A percentile compares a stretch with the other conserved stretches of the same genome.
phyloP scores from a whole-genome alignment of 2,113 vertebrate species.

The Antechinus stuartii region DNA sequence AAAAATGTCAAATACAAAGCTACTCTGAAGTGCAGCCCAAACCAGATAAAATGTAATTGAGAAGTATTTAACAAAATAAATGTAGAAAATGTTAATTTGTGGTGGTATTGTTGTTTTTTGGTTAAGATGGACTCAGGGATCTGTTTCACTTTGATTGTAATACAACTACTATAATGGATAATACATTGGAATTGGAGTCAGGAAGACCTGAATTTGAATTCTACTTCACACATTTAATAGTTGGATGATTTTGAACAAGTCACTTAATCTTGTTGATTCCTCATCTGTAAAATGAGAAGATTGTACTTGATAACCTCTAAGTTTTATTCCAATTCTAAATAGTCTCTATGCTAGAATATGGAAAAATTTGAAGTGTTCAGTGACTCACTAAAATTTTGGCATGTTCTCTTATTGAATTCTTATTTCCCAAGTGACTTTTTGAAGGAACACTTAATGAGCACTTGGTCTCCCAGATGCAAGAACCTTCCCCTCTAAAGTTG shows the following conservation, averaged over 20 bases:
- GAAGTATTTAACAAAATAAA: not conserved
- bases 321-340: not conserved
- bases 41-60: not conserved
- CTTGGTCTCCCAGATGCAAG: not conserved
- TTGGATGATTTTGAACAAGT: not conserved
- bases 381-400: constrained; percentile 57
- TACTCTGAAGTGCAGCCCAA: not conserved
- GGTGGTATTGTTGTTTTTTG: not conserved
- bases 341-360: constrained; percentile 43
- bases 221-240: not conserved
- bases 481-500: not conserved
- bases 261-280: not conserved
- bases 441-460: not conserved
- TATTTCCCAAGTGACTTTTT: constrained; percentile 29
- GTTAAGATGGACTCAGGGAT: not conserved
- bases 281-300: not conserved
- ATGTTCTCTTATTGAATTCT: constrained; percentile 47
- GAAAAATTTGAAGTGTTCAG: constrained; percentile 24
- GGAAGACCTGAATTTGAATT: not conserved
- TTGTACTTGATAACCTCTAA: not conserved
- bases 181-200: not conserved
- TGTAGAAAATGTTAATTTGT: not conserved
- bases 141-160: not conserved
- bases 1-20: not conserved
- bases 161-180: not conserved